A percentile compares a stretch with the other conserved stretches of the same genome.
Evolutionary conservation across 2,888 invertebrate species (phyloP).

Genomic region (Incurvaria masculella): DNA sequence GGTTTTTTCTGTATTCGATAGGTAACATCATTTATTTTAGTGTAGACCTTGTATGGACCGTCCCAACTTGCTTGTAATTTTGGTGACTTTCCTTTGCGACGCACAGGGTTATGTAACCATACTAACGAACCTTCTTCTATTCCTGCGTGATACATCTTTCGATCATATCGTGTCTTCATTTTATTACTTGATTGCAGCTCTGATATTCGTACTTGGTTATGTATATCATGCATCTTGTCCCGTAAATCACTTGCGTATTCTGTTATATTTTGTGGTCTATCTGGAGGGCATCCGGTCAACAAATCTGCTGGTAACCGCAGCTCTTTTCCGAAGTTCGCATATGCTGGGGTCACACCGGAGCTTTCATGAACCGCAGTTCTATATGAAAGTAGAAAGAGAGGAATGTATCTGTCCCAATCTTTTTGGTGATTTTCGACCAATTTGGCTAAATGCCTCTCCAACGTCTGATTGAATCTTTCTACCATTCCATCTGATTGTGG

Average conservation of each 20-base stretch:
- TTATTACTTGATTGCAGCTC: no score
- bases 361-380: constrained; percentile 11
- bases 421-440: no score
- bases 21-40: neutral
- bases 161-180: neutral
- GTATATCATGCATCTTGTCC: neutral
- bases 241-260: neutral
- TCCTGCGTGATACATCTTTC: neutral
- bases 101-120: neutral
- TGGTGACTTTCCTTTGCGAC: neutral
- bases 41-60: neutral
- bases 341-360: constrained; percentile 13
- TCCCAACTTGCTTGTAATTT: neutral
- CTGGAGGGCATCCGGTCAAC: neutral
- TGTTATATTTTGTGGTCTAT: neutral
- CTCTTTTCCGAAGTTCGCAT: constrained; percentile 14
- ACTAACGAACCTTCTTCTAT: neutral
- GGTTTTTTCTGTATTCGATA: neutral
- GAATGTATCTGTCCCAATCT: no score
- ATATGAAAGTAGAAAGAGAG: constrained; percentile 11
- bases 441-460: no score
- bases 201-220: no score
- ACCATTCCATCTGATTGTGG: no score
- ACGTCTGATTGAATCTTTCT: no score
- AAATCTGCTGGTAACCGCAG: constrained; percentile 15